Percentiles rank a stretch among this genome's conserved stretches.
Evolutionary conservation across 2,888 invertebrate species (phyloP).

Genomic region (Trichogramma evanescens): DNA sequence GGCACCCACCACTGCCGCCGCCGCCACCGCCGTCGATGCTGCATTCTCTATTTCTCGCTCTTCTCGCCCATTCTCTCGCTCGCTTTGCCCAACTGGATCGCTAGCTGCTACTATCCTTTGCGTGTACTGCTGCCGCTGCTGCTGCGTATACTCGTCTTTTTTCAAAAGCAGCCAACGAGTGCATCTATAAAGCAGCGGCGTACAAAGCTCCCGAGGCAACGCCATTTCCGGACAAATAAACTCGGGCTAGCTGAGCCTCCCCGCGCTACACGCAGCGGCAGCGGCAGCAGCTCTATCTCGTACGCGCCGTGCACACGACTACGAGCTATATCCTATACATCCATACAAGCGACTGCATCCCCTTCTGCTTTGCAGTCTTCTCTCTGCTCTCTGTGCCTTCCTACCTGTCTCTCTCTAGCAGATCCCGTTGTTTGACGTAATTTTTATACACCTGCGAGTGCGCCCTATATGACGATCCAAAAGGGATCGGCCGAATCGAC

Average conservation of each 20-base stretch:
- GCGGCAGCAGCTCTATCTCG: too few species aligned
- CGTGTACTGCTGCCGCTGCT: slow-evolving; percentile 37
- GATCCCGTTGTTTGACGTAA: too few species aligned
- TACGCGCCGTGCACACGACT: too few species aligned
- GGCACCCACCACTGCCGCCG: not conserved
- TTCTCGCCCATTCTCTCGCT: slow-evolving; percentile 25
- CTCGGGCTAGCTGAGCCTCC: slow-evolving; percentile 38
- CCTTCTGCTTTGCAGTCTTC: too few species aligned
- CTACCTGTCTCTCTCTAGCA: too few species aligned
- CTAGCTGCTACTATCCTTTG: slow-evolving; percentile 23
- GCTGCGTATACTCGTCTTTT: slow-evolving; percentile 28
- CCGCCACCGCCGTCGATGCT: slow-evolving; percentile 13
- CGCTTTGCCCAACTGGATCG: slow-evolving; percentile 25
- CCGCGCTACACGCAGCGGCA: slow-evolving; percentile 42
- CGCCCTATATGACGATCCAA: too few species aligned
- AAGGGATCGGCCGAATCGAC: too few species aligned
- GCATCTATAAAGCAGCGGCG: slow-evolving; percentile 35
- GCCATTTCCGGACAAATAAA: slow-evolving; percentile 49
- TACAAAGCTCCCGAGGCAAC: slow-evolving; percentile 45
- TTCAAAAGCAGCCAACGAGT: slow-evolving; percentile 30
- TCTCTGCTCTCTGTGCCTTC: too few species aligned
- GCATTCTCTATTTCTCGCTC: slow-evolving; percentile 28
- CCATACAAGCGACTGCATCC: too few species aligned
- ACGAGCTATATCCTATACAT: too few species aligned
- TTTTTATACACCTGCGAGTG: too few species aligned